phyloP scores from a whole-genome alignment of 2,113 vertebrate species.

The Oncorhynchus gorbuscha region DNA sequence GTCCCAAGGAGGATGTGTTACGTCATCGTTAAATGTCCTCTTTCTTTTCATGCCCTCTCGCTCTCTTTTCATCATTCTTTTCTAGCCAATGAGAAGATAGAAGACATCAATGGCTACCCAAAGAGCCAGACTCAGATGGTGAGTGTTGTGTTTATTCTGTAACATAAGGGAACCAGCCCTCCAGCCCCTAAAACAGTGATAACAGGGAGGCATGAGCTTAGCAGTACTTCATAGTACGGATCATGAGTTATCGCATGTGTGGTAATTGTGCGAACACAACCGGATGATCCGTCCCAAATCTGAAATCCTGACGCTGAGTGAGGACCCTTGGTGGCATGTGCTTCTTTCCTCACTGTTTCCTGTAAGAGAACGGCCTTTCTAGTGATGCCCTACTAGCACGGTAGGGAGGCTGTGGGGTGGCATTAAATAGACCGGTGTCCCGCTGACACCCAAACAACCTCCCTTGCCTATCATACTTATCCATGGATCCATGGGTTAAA shows the following conservation, averaged over 20 bases:
- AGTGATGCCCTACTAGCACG: not conserved
- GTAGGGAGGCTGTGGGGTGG: not conserved
- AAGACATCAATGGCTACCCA: slow-evolving; percentile 50
- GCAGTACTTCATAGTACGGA: not conserved
- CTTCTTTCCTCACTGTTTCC: not conserved
- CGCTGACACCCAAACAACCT: not conserved
- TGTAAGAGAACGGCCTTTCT: not conserved
- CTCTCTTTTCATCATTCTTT: not conserved
- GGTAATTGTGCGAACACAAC: not conserved
- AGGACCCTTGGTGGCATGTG: not conserved
- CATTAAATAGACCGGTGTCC: slow-evolving; percentile 4
- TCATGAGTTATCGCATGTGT: not conserved
- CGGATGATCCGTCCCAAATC: not conserved
- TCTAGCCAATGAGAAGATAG: slow-evolving; percentile 57
- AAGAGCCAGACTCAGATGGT: slow-evolving; percentile 54
- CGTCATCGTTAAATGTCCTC: not conserved
- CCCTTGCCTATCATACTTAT: not conserved
- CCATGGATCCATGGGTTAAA: not conserved
- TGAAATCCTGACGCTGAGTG: not conserved
- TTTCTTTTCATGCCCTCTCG: not conserved
- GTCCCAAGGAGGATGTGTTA: not conserved
- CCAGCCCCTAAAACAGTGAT: not conserved
- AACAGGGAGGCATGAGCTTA: not conserved
- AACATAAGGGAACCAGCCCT: not conserved
- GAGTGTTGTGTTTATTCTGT: not conserved